Percentiles rank a stretch among this genome's conserved stretches.
phyloP scores from a whole-genome alignment of 2,113 vertebrate species.

The Rana temporaria region DNA sequence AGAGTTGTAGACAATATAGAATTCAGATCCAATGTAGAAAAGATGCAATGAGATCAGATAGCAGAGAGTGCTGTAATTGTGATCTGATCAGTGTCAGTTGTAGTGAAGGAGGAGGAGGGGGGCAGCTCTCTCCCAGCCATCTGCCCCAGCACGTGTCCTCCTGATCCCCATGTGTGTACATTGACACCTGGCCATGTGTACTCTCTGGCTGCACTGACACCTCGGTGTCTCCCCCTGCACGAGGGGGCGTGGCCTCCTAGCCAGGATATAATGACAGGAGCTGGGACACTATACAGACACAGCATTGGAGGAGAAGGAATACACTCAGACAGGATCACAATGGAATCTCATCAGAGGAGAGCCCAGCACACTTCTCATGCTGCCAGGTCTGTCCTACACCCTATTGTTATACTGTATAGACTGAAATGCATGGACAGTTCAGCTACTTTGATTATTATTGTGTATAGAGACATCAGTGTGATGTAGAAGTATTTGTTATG shows the following conservation, averaged over 20 bases:
- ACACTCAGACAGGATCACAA: neutral
- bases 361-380: neutral
- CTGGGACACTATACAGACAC: too few relatives aligned
- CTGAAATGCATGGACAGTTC: too few relatives aligned
- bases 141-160: conserved; percentile 54
- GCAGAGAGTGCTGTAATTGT: neutral
- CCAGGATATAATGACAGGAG: conserved; percentile 29
- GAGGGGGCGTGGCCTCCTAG: neutral
- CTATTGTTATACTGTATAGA: too few relatives aligned
- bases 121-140: conserved; percentile 28
- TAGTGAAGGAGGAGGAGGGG: conserved; percentile 16
- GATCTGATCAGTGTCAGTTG: neutral
- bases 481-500: too few relatives aligned
- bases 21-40: too few relatives aligned
- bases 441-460: too few relatives aligned
- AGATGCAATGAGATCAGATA: neutral
- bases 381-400: neutral
- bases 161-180: conserved; percentile 15
- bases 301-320: neutral
- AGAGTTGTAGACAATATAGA: too few relatives aligned
- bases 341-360: conserved; percentile 12
- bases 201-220: neutral
- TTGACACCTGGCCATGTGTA: conserved; percentile 55
- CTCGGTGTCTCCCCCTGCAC: neutral
- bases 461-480: too few relatives aligned